Base-by-base conservation (phyloP, 2,888 invertebrate genomes). In the Dascillus cervinus region DNA sequence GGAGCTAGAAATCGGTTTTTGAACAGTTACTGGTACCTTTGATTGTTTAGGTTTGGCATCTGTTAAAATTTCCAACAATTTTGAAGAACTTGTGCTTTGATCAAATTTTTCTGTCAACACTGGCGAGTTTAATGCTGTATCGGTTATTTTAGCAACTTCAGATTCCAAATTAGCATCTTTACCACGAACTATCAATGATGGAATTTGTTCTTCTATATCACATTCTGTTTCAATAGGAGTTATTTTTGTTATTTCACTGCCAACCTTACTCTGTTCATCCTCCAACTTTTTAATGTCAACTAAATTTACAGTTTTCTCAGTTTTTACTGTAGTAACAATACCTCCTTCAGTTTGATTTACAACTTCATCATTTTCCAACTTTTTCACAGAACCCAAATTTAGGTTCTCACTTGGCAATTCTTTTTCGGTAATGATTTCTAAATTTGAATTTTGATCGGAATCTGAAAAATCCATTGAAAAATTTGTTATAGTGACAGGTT, bases 1-100 rank as follows among this genome's bases (percentile, higher is more conserved):
- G 5, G 17, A 17, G 4, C 23, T 3, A 23, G 6, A 13, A 15
- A 22, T 22, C 9, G 9, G 23, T n/a, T n/a, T n/a, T n/a, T n/a
- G n/a, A n/a, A n/a, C n/a, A n/a, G n/a, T n/a, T n/a, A n/a, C n/a
- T 6, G 23, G 23, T 6, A 22, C 13, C 49, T 14, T 11, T 11
- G 6, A 22, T 19, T 60, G 43, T 52, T 62, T 67, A 9, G 63
- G 60, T 39, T 60, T 52, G 32, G 69, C 67, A 42, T 72, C 72
- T 46, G 73, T 72, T 41, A 75, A 57, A 32, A 75, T 72, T 54
- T 74, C 72, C 36, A 75, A 56, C 22, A 76, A 52, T 58, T 73
- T 75, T 1, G 73, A 70, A 3, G 72, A 65, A 3, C 66, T 60
- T n/a, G 64, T 63, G 30, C 65, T 67, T 33, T 58, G 60, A 39